Percentiles rank a stretch among this genome's conserved stretches.
Conservation (phyloP, 2,113 vertebrate genomes). For the Forbesichthys papilliferus region DNA sequence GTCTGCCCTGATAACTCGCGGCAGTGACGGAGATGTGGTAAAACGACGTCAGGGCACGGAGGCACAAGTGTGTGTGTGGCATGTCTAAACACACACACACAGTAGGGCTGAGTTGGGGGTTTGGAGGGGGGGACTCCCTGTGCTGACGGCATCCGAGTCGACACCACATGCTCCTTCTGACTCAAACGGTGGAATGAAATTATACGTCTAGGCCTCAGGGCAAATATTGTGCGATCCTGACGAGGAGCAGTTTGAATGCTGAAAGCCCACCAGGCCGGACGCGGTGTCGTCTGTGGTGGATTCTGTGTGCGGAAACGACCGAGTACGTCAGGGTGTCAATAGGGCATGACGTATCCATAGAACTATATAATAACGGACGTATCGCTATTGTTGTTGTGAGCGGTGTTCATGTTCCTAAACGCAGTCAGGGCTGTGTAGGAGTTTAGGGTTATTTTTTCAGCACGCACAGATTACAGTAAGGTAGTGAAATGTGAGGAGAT, state of each 20-base stretch:
- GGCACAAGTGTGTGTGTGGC: conserved; percentile 23
- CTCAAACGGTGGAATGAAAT: conserved; percentile 44
- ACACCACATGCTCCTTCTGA: conserved; percentile 22
- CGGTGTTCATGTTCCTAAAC: too few species aligned
- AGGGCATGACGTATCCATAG: too few species aligned
- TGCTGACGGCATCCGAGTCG: conserved; percentile 42
- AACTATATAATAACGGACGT: too few species aligned
- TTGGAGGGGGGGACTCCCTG: background rate
- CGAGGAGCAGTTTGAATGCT: conserved; percentile 10
- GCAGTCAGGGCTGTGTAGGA: too few species aligned
- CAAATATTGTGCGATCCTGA: conserved; percentile 43
- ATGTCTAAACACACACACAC: background rate
- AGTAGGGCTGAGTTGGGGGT: background rate
- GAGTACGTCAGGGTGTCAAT: too few species aligned
- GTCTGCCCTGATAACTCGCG: conserved; percentile 46
- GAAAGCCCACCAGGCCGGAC: conserved; percentile 15
- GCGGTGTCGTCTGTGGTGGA: conserved; percentile 14
- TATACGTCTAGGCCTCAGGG: conserved; percentile 48
- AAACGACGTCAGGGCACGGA: conserved; percentile 14
- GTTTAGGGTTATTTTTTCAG: too few species aligned
- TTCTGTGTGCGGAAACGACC: too few species aligned
- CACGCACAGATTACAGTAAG: too few species aligned
- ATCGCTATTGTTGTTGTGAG: too few species aligned
- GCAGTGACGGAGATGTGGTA: conserved; percentile 42
- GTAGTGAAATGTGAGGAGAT: too few species aligned